These are phyloP conservation scores for Tenrec ecaudatus DNA, from an alignment of 2,113 vertebrate genomes.

Conservation along the genomic window DNA sequence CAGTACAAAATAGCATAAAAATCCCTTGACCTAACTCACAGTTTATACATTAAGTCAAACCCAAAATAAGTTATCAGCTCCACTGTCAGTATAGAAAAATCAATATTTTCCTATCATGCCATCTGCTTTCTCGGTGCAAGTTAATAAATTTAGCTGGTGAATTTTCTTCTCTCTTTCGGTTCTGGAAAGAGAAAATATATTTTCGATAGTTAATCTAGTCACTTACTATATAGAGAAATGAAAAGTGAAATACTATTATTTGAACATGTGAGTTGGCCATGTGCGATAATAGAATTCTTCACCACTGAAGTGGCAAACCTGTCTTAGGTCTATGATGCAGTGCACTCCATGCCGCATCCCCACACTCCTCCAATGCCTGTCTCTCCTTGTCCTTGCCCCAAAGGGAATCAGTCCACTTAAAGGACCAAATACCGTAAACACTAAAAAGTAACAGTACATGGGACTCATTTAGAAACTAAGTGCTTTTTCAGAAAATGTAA, in stretches of 20 bases:
- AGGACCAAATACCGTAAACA: conserved; percentile 45
- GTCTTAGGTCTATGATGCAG: neutral
- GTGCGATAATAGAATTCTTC: conserved; percentile 68
- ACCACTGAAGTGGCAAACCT: conserved; percentile 33
- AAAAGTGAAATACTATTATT: conserved; percentile 79
- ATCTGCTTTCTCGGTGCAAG: conserved; percentile 77
- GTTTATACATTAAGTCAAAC: conserved; percentile 79
- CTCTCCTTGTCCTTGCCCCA: neutral
- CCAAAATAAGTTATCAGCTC: conserved; percentile 81
- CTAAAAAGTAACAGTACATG: neutral
- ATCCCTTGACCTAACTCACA: conserved; percentile 78
- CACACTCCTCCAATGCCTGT: neutral
- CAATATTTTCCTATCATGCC: conserved; percentile 81
- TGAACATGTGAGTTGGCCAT: conserved; percentile 59
- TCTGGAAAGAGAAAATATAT: conserved; percentile 79
- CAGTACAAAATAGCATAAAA: conserved; percentile 78
- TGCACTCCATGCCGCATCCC: accelerated
- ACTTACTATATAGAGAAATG: conserved; percentile 74
- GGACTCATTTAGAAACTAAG: neutral
- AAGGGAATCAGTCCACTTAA: neutral
- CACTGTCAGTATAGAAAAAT: conserved; percentile 79
- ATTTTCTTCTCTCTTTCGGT: conserved; percentile 79
- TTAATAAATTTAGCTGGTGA: conserved; percentile 79
- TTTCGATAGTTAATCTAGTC: conserved; percentile 82
- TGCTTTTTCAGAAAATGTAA: conserved; percentile 42